These are phyloP conservation scores for Ammodytes dubius DNA, from an alignment of 2,113 vertebrate genomes.

Conservation along the genomic window DNA sequence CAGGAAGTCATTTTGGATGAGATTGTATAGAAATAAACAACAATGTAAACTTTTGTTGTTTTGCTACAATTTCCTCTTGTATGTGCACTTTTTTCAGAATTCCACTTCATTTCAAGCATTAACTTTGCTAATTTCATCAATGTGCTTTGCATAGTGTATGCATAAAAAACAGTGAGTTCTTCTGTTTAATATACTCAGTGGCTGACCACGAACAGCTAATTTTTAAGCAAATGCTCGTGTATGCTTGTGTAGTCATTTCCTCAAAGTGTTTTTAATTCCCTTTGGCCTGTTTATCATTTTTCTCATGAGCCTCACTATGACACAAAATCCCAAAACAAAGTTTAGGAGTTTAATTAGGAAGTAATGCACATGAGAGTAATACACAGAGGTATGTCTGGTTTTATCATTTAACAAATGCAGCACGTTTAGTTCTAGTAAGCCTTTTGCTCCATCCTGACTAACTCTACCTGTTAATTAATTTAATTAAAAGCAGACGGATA, in stretches of 20 bases:
- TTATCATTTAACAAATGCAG: background rate
- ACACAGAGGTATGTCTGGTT: no score
- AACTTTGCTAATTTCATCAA: background rate
- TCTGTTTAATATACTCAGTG: background rate
- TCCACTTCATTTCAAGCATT: background rate
- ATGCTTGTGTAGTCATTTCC: background rate
- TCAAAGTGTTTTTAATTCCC: background rate
- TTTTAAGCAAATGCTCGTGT: background rate
- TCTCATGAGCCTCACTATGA: background rate
- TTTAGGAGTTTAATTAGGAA: background rate
- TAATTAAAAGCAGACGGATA: no score
- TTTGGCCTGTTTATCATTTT: background rate
- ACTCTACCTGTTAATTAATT: no score
- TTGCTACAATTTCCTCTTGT: background rate
- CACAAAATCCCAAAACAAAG: background rate
- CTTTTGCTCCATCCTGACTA: background rate
- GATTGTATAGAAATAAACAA: conserved; percentile 28
- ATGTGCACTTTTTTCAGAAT: background rate
- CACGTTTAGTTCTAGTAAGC: background rate
- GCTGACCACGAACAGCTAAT: background rate
- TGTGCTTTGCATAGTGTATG: background rate
- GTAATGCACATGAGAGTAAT: background rate
- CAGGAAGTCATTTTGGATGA: background rate
- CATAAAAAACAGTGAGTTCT: background rate
- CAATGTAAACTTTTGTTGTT: conserved; percentile 10